Base-by-base conservation (phyloP, 2,888 invertebrate species). In the Pediacus dermestoides region DNA sequence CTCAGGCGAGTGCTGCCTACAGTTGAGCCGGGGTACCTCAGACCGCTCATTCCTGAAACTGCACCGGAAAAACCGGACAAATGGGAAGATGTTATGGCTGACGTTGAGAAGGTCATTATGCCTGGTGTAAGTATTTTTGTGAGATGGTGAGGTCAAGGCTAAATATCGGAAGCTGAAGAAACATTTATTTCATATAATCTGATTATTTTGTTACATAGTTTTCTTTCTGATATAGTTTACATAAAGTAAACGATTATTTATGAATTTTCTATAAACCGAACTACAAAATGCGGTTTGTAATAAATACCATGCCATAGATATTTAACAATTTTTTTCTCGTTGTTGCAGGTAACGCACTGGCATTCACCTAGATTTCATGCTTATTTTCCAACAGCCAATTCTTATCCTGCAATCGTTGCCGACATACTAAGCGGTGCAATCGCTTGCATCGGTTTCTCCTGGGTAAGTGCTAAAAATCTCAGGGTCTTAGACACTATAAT, bases 371-470 rank as follows among this genome's bases (percentile, higher is more conserved):
- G 86, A 61, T 96, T 96, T 73, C 91, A 93, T 70, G 95, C 94
- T 3, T 96, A 95, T 71, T 93, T 90, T 70, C 92, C 92, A 10
- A 90, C 92, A 0, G 93, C 87, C 14, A 90, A 90, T 70, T 93
- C 93, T 0, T 95, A 92, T 70, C 89, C 95, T 0, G 82, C 91
- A 6, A 91, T 95, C 53, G 88, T 92, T 6, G 95, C 91, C 2
- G 96, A 96, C 61, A 95, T 96, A 82, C 72, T 96, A 21, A 90
- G 90, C 58, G 92, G 88, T 25, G 93, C 91, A 13, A 92, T 96
- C 52, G 93, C 91, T 2, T 94, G 94, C 65, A 93, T 96, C 54
- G 95, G 95, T 50, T 96, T 96, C 68, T 83, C 90, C 14, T 96
- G 95, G 95, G 94, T 93, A 75, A 71, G 76, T 66, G 34, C 30